A percentile compares a stretch with the other conserved stretches of the same genome.
phyloP scores from a whole-genome alignment of 2,113 vertebrate genomes.

The Petroica traversi region DNA sequence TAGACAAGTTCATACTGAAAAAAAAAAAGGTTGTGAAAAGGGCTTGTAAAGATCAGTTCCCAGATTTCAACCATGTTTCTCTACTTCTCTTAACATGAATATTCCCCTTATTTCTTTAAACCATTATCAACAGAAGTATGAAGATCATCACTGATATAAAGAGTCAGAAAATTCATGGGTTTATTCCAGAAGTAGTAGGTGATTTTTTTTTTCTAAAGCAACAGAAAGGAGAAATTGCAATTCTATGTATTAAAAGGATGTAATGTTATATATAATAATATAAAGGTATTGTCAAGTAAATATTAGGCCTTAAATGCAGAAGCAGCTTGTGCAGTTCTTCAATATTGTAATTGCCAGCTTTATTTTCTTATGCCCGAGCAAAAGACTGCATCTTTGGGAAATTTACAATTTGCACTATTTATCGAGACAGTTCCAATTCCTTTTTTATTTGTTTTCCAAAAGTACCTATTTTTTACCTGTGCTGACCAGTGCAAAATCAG shows the following conservation, averaged over 20 bases:
- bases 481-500: slow-evolving; percentile 91
- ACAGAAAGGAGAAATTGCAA: background rate
- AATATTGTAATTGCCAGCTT: slow-evolving; percentile 61
- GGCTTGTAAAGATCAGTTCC: background rate
- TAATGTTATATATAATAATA: slow-evolving; percentile 24
- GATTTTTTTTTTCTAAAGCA: background rate
- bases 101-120: background rate
- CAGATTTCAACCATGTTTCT: background rate
- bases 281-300: slow-evolving; percentile 19
- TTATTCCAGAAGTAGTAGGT: too few relatives aligned
- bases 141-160: background rate
- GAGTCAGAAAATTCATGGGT: background rate
- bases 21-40: background rate
- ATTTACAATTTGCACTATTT: slow-evolving; percentile 80
- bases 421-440: slow-evolving; percentile 77
- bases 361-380: slow-evolving; percentile 62
- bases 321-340: background rate
- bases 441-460: slow-evolving; percentile 78
- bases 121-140: background rate
- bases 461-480: slow-evolving; percentile 73
- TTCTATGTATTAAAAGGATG: background rate
- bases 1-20: background rate
- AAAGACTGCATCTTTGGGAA: slow-evolving; percentile 52
- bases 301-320: background rate
- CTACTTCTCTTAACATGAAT: background rate